Base-by-base conservation (phyloP, 2,113 vertebrate species). In the Pangasianodon gigas region DNA sequence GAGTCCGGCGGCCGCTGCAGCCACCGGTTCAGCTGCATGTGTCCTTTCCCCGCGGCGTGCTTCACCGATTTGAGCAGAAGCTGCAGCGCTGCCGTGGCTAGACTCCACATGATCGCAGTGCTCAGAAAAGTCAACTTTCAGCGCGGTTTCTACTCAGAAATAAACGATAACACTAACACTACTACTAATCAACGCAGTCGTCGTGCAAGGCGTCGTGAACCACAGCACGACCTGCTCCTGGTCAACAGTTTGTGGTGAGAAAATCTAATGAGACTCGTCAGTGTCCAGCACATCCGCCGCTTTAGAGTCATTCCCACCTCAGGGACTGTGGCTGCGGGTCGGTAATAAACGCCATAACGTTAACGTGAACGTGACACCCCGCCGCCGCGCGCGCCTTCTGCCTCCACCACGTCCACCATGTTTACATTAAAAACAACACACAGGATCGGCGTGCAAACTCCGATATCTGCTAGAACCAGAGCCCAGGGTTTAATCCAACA, bases 1-100 rank as follows among this genome's bases (percentile, higher is more conserved):
- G 94, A 62, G 13, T 96, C 95, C 0, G 93, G 92, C 89, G 95
- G 93, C 86, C 95, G 96, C 84, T 96, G 96, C 80, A 97, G 93
- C 95, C 96, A 96, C 85, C 96, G 96, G 92, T 92, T 96, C 41
- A 97, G 89, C 89, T 95, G 95, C 7, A 95, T 91, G 91, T 96
- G 94, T 0, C 95, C 94, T 91, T 94, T 96, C 29, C 95, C 94
- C 56, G 93, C 94, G 0, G 95, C 93, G 48, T 96, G 96, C 92
- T 95, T 96, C 19, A 95, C 87, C 11, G 95, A 93, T 92, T 96
- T 96, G 81, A 93, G 91, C 87, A 96, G 88, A 29, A 96, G 88
- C 93, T 96, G 96, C 92, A 95, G 89, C 14, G 92, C 93, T 0
- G 94, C 92, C 83, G 94, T 85, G 84, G 94, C 96, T 16, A 94